Evolutionary conservation across 2,888 invertebrate genomes (phyloP).

Genomic region (Agrotis clavis): DNA sequence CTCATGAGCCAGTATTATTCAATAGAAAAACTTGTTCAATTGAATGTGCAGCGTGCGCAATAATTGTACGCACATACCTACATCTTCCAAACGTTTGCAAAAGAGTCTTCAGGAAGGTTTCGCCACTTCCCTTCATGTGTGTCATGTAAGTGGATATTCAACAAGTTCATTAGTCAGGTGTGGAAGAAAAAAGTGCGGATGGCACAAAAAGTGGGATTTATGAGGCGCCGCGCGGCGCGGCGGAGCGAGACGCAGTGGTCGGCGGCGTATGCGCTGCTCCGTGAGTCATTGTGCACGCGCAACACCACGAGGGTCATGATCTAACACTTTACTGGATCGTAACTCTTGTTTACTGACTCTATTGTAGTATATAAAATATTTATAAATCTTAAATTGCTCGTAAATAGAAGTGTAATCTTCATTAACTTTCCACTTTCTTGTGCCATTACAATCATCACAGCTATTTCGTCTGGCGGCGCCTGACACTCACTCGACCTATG

Average conservation of each 20-base stretch:
- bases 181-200: slow-evolving; percentile 41
- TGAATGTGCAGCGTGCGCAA: slow-evolving; percentile 18
- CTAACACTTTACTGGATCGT: neutral
- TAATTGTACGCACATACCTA: slow-evolving; percentile 28
- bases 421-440: slow-evolving; percentile 47
- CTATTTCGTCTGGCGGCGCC: slow-evolving; percentile 30
- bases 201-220: slow-evolving; percentile 48
- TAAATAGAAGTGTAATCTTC: slow-evolving; percentile 14
- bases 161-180: slow-evolving; percentile 55
- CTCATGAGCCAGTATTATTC: slow-evolving; percentile 8
- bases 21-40: slow-evolving; percentile 11
- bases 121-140: slow-evolving; percentile 33
- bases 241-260: slow-evolving; percentile 44
- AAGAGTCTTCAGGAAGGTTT: slow-evolving; percentile 36
- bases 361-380: too few relatives aligned
- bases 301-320: slow-evolving; percentile 28
- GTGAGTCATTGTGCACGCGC: slow-evolving; percentile 38
- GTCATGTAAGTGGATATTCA: slow-evolving; percentile 48
- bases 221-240: slow-evolving; percentile 55
- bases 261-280: slow-evolving; percentile 25
- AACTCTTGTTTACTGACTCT: too few relatives aligned
- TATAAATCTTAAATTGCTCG: neutral
- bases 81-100: slow-evolving; percentile 17
- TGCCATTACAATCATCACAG: slow-evolving; percentile 33
- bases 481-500: slow-evolving; percentile 49